These are phyloP conservation scores for Clanis bilineata DNA, from an alignment of 2,888 invertebrate species.

Conservation along the genomic window DNA sequence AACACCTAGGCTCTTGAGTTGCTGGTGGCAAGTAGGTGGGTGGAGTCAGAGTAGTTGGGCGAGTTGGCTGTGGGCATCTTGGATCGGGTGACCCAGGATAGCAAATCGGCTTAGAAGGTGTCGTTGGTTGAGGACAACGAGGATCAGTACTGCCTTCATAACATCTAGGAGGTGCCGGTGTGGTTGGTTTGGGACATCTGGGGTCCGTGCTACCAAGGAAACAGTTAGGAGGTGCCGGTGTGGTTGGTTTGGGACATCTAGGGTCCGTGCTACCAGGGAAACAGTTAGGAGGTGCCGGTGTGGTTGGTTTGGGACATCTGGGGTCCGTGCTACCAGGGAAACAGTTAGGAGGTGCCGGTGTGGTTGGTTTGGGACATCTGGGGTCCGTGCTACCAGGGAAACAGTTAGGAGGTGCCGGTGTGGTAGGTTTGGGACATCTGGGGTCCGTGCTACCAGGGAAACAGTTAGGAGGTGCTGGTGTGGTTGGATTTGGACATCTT, in stretches of 20 bases:
- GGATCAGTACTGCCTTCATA: constrained; percentile 33
- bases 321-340: constrained; percentile 49
- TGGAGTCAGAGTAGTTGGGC: constrained; percentile 27
- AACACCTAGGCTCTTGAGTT: constrained; percentile 21
- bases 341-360: constrained; percentile 34
- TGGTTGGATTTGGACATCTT: constrained; percentile 43
- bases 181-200: constrained; percentile 41
- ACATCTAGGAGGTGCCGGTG: constrained; percentile 35
- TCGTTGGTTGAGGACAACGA: constrained; percentile 29
- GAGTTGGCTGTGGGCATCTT: constrained; percentile 34
- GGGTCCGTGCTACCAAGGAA: constrained; percentile 43
- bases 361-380: constrained; percentile 41
- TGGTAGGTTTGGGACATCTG: no score
- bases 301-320: constrained; percentile 43
- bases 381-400: constrained; percentile 43
- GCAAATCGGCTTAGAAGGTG: constrained; percentile 13
- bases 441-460: constrained; percentile 25
- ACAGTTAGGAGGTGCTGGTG: constrained; percentile 35
- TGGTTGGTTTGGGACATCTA: no score
- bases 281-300: constrained; percentile 35
- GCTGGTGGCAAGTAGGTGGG: constrained; percentile 14
- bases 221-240: constrained; percentile 24
- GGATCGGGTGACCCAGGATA: constrained; percentile 23
- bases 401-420: constrained; percentile 24
- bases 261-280: constrained; percentile 25